phyloP scores from a whole-genome alignment of 2,888 invertebrate genomes.

The Serrognathus titanus region DNA sequence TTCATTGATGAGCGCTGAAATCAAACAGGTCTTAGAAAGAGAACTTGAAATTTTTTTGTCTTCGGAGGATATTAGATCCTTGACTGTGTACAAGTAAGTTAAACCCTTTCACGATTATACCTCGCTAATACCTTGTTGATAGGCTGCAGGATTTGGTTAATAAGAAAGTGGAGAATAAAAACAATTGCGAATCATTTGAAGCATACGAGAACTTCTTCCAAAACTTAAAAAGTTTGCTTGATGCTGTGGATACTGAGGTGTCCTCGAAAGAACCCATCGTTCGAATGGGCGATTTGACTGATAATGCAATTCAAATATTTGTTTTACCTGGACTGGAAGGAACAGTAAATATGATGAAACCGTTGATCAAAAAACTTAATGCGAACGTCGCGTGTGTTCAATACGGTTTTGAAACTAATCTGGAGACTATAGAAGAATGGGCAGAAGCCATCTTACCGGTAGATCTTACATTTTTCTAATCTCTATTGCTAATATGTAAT shows the following conservation, averaged over 20 bases:
- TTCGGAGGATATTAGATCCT: constrained; percentile 77
- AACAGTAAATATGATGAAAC: constrained; percentile 54
- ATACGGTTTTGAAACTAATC: constrained; percentile 48
- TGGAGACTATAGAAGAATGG: constrained; percentile 52
- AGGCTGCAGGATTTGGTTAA: background rate
- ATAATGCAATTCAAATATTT: background rate
- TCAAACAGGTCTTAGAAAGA: constrained; percentile 86
- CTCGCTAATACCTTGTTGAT: background rate
- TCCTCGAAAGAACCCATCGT: constrained; percentile 50
- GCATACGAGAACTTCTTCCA: background rate
- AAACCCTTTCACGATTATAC: background rate
- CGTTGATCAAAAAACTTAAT: constrained; percentile 53
- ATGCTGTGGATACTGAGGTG: background rate
- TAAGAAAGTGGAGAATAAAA: background rate
- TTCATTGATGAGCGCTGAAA: constrained; percentile 95
- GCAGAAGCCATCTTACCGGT: constrained; percentile 56
- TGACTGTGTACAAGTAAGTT: constrained; percentile 67
- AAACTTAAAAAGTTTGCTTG: background rate
- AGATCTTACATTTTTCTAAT: constrained; percentile 21
- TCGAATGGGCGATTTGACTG: constrained; percentile 38
- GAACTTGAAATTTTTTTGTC: constrained; percentile 85
- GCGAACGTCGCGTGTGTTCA: constrained; percentile 56
- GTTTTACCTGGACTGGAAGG: constrained; percentile 70
- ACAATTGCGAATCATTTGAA: background rate
- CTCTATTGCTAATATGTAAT: background rate